Evolutionary conservation across 2,888 invertebrate genomes (phyloP).

Genomic region (Chrysolina haemoptera): DNA sequence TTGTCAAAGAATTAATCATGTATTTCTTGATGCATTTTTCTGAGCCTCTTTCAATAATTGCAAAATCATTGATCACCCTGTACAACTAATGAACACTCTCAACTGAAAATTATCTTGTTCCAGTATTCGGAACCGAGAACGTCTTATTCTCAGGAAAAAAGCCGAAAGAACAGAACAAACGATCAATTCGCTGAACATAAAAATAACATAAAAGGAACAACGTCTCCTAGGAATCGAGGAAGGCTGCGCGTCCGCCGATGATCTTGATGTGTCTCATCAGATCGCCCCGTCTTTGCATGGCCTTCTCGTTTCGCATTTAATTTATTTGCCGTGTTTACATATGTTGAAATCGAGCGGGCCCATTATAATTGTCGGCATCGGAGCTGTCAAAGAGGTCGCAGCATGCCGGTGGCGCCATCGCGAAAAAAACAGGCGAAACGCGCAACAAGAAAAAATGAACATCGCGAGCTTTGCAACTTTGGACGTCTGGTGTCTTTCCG

Average conservation of each 20-base stretch:
- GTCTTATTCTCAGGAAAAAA: slow-evolving; percentile 45
- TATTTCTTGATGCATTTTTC: no score
- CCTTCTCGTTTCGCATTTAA: slow-evolving; percentile 59
- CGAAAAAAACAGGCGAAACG: slow-evolving; percentile 62
- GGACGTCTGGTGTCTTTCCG: slow-evolving; percentile 35
- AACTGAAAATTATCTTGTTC: slow-evolving; percentile 36
- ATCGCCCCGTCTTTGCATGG: slow-evolving; percentile 43
- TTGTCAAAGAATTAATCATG: no score
- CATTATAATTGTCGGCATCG: slow-evolving; percentile 67
- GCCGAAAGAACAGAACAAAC: slow-evolving; percentile 26
- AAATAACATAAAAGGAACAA: slow-evolving; percentile 27
- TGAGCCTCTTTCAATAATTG: no score
- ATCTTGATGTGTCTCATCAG: slow-evolving; percentile 56
- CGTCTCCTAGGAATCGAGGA: slow-evolving; percentile 43
- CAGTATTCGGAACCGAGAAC: slow-evolving; percentile 32
- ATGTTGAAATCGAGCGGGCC: slow-evolving; percentile 65
- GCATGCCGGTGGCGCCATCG: slow-evolving; percentile 67
- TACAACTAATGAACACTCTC: background rate
- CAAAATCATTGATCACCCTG: background rate
- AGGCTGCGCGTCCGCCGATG: slow-evolving; percentile 43
- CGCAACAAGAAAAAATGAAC: slow-evolving; percentile 53
- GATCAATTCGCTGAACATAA: slow-evolving; percentile 37
- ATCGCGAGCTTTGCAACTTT: slow-evolving; percentile 39
- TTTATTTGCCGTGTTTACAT: slow-evolving; percentile 68
- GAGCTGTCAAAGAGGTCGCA: slow-evolving; percentile 55